A percentile compares a stretch with the other conserved stretches of the same genome.
Evolutionary conservation across 2,797 vertebrate species (phyloP).

Genomic region (Lepidocolaptes lacrymiger): DNA sequence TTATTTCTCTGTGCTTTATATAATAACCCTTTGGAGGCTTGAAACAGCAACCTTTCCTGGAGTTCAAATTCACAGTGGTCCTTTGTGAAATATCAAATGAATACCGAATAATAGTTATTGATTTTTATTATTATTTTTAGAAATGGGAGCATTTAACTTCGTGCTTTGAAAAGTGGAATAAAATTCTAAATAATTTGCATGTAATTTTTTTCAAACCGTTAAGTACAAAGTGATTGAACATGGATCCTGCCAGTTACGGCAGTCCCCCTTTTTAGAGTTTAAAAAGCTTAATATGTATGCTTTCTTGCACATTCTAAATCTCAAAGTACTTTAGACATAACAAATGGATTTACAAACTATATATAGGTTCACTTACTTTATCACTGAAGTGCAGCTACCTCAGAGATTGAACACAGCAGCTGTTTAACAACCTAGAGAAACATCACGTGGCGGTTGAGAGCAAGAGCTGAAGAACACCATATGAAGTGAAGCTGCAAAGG

Average conservation of each 20-base stretch:
- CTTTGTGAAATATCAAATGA: slow-evolving; percentile 69
- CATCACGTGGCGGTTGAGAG: background rate
- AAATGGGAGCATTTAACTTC: slow-evolving; percentile 67
- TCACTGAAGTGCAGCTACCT: slow-evolving; percentile 58
- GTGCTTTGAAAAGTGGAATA: slow-evolving; percentile 69
- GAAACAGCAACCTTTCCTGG: slow-evolving; percentile 62
- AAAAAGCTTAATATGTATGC: slow-evolving; percentile 66
- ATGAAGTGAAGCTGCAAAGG: background rate
- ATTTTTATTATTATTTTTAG: slow-evolving; percentile 75
- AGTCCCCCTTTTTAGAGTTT: slow-evolving; percentile 62
- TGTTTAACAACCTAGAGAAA: slow-evolving; percentile 66
- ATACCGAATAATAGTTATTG: slow-evolving; percentile 68
- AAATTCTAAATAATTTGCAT: slow-evolving; percentile 71
- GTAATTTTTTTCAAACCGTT: slow-evolving; percentile 67
- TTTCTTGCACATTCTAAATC: slow-evolving; percentile 55
- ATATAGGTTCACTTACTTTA: slow-evolving; percentile 70
- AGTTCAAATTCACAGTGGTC: slow-evolving; percentile 66
- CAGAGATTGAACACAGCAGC: slow-evolving; percentile 57
- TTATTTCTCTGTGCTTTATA: slow-evolving; percentile 48
- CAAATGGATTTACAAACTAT: slow-evolving; percentile 74
- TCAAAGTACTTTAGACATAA: slow-evolving; percentile 69
- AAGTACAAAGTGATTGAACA: slow-evolving; percentile 61
- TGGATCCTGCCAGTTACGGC: slow-evolving; percentile 57
- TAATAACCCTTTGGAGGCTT: slow-evolving; percentile 48
- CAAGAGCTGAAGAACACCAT: background rate